These are phyloP conservation scores for Galagoides demidoff DNA, from an alignment of 2,797 vertebrate genomes.

Conservation along the genomic window DNA sequence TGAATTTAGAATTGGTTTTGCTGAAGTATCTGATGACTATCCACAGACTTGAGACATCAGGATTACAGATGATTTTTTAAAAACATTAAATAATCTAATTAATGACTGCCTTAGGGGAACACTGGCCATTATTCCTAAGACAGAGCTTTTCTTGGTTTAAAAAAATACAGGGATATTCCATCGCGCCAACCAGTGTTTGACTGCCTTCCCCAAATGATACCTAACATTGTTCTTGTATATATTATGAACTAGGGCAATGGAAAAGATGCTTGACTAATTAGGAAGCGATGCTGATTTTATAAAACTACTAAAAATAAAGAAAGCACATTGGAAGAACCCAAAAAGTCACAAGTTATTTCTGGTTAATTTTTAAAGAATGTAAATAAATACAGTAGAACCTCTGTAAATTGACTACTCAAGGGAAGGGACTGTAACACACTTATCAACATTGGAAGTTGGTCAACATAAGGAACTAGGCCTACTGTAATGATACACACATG, in stretches of 20 bases:
- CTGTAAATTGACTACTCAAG: too few species aligned
- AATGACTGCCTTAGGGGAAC: neutral
- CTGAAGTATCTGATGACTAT: neutral
- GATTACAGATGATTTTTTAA: neutral
- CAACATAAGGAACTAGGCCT: too few species aligned
- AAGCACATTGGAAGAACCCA: neutral
- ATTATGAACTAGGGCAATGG: neutral
- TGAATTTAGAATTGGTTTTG: conserved; percentile 12
- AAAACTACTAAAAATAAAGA: neutral
- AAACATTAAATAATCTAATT: conserved; percentile 6
- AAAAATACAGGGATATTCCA: neutral
- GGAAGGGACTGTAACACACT: too few species aligned
- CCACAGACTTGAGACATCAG: neutral
- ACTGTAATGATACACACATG: too few species aligned
- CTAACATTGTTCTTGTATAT: neutral
- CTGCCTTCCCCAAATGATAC: neutral
- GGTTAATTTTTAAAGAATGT: neutral
- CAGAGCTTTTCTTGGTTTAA: neutral
- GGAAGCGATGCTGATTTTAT: neutral
- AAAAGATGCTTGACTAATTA: neutral
- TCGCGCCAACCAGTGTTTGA: neutral
- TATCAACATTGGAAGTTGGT: too few species aligned
- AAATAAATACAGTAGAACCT: neutral
- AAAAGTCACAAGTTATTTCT: conserved; percentile 25
- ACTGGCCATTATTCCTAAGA: neutral